Evolutionary conservation across 2,888 invertebrate species (phyloP), one percentile per base, ranked within the genome.

Genomic region (Noctuana brunneofusca): DNA sequence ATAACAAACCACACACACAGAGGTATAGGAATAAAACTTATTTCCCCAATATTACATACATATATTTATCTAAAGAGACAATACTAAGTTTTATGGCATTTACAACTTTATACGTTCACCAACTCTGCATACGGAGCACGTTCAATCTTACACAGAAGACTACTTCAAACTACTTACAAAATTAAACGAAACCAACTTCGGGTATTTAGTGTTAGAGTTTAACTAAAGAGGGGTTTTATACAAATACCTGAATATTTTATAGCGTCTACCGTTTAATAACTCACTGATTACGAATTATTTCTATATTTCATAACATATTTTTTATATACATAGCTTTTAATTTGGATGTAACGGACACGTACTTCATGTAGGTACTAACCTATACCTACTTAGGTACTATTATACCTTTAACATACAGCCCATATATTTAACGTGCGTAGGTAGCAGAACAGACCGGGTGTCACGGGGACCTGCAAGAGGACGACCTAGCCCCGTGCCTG

Each of bases 381-480:
- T n/a, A n/a, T n/a, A n/a, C n/a, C n/a, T n/a, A n/a, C n/a, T n/a
- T n/a, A n/a, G n/a, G n/a, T n/a, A n/a, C n/a, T n/a, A n/a, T n/a
- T n/a, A n/a, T n/a, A n/a, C n/a, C n/a, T n/a, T n/a, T n/a, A n/a
- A n/a, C n/a, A n/a, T n/a, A n/a, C n/a, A n/a, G n/a, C n/a, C n/a
- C n/a, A n/a, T n/a, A n/a, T n/a, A 24, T 32, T 8, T 9, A 8
- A 9, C 9, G 32, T 9, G 4, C 69, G 65, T 87, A 93, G 83
- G 97, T 97, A 54, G 96, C 96, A 58, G 95, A 96, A 71, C 95
- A 96, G 78, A 96, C 96, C 4, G 95, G 95, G 52, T 97, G 97
- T 78, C 95, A 96, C 76, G 96, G 96, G 0, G 96, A 97, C 84
- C 92, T 96, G 69, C 89, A 96, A 64, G 95, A 95, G 71, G 96